Evolutionary conservation across 2,888 invertebrate species (phyloP), one percentile per base, ranked within the genome.

Genomic region (Leptinotarsa rubiginosa): DNA sequence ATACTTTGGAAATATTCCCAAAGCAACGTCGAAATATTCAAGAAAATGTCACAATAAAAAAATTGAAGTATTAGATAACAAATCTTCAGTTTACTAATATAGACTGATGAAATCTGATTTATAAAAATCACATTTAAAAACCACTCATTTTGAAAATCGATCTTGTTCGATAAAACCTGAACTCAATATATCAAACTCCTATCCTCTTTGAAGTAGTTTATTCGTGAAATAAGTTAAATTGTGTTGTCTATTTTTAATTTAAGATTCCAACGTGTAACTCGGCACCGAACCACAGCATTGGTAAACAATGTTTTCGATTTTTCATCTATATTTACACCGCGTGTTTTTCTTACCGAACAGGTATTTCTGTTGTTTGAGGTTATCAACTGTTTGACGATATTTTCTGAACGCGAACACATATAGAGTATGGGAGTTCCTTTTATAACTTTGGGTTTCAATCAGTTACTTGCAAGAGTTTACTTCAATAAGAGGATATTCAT

Each of bases 191-290:
- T 62, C 62, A 62, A 62, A 50, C 16, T 18, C 15, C 10, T 7
- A 68, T 41, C 25, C 52, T 68, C 68, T 68, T 52, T 50, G 52
- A 62, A 70, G 59, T 70, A 70, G 70, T 70, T 16, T 59, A 64
- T 47, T 62, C 50, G 62, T 62, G 41, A 16, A 59, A 70, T 41
- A 64, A 18, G 50, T 70, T 62, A 70, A 69, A 70, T 62, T 70
- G 47, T 70, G 62, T 59, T 62, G 18, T 70, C 62, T 70, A 70
- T 70, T 70, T 70, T 70, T 70, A 70, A 25, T 62, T 50, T 47
- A 20, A 70, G 50, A 59, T 69, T 56, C 69, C 31, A 47, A 64
- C 47, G 22, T 64, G 64, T 69, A 52, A 70, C 49, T 70, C 64
- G 22, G 22, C 52, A 52, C 52, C 31, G 15, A 12, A 16, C 62